Conservation (phyloP, 2,888 invertebrate genomes). For the Eupithecia subfuscata region DNA sequence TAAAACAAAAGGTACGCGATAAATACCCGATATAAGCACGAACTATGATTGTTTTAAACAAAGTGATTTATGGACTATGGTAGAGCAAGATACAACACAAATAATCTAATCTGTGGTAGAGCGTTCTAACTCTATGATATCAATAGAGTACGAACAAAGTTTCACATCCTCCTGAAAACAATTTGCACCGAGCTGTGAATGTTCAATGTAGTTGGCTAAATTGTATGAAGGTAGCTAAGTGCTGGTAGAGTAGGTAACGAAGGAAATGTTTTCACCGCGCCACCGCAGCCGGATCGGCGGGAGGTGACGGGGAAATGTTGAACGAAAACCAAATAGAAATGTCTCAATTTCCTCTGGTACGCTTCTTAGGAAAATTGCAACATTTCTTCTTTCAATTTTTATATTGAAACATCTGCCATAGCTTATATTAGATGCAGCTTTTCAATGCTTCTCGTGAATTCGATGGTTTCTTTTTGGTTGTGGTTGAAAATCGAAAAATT, state of each 20-base stretch:
- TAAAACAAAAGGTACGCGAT: too few species aligned
- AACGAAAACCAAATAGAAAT: conserved; percentile 79
- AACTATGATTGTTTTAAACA: too few species aligned
- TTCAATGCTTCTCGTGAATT: conserved; percentile 37
- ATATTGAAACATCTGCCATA: conserved; percentile 56
- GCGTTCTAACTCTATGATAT: not conserved
- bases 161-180: conserved; percentile 24
- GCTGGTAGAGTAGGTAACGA: conserved; percentile 50
- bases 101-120: not conserved
- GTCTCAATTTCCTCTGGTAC: conserved; percentile 77
- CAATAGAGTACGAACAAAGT: conserved; percentile 13
- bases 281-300: conserved; percentile 64
- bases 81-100: not conserved
- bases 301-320: conserved; percentile 72
- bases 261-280: conserved; percentile 60
- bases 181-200: conserved; percentile 11
- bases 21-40: too few species aligned
- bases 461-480: conserved; percentile 37
- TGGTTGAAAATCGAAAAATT: conserved; percentile 35
- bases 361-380: conserved; percentile 64
- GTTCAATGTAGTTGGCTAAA: conserved; percentile 19
- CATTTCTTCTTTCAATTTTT: conserved; percentile 62
- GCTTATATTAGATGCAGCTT: conserved; percentile 46
- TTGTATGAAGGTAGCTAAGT: conserved; percentile 40
- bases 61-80: not conserved